Conservation (phyloP, 2,113 vertebrate genomes). For the Bettongia penicillata region DNA sequence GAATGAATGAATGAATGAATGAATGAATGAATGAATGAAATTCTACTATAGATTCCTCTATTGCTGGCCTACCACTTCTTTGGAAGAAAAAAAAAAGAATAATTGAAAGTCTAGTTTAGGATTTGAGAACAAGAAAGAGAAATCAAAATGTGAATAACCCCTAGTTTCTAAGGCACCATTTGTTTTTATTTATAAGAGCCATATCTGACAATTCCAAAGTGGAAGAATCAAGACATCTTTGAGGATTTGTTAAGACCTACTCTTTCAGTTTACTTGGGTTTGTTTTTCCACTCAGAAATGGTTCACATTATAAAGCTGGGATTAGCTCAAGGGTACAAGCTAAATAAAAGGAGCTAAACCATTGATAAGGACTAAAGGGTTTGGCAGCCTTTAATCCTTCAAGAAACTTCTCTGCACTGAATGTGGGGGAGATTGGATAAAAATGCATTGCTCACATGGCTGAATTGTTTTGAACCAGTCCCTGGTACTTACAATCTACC, state of each 20-base stretch:
- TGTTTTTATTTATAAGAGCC: not conserved
- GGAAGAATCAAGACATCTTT: not conserved
- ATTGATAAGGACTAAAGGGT: not conserved
- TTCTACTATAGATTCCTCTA: too few relatives aligned
- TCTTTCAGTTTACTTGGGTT: not conserved
- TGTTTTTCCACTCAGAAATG: not conserved
- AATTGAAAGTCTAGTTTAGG: not conserved
- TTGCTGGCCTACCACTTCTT: not conserved
- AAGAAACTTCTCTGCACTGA: rapidly evolving
- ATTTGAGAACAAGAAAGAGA: not conserved
- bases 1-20: too few relatives aligned
- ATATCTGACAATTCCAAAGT: not conserved
- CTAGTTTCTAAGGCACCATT: not conserved
- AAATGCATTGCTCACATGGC: not conserved
- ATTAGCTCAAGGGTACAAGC: not conserved
- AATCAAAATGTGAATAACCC: not conserved
- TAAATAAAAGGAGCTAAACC: rapidly evolving
- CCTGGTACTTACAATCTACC: not conserved
- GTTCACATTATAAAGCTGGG: not conserved
- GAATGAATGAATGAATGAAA: too few relatives aligned
- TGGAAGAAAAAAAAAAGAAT: too few relatives aligned
- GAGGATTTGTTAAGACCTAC: not conserved
- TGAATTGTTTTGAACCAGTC: not conserved
- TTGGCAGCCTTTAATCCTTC: not conserved
- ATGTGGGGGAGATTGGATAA: not conserved